Percentiles rank a stretch among this genome's conserved stretches.
Evolutionary conservation across 2,113 vertebrate species (phyloP).

Genomic region (Erythrolamprus reginae): DNA sequence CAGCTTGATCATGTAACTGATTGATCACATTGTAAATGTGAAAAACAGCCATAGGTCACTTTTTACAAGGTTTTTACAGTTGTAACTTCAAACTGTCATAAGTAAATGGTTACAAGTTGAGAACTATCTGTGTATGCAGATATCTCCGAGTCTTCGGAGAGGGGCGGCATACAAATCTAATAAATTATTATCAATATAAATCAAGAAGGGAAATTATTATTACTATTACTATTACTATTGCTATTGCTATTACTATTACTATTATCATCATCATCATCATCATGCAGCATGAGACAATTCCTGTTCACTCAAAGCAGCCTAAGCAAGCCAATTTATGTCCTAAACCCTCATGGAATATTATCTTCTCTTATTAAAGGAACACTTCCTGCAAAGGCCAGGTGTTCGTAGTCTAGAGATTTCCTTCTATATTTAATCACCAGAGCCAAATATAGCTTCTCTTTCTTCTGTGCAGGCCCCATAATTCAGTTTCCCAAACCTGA

Average conservation of each 20-base stretch:
- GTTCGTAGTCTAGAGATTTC: neutral
- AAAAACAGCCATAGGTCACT: neutral
- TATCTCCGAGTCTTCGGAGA: too few species aligned
- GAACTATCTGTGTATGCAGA: neutral
- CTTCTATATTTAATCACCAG: conserved; percentile 21
- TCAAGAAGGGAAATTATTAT: too few species aligned
- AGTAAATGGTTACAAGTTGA: neutral
- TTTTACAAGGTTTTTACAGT: neutral
- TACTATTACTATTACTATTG: too few species aligned
- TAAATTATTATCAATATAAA: too few species aligned
- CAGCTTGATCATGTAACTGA: neutral
- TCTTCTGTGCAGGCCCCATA: neutral
- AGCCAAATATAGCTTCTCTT: conserved; percentile 14
- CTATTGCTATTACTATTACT: too few species aligned
- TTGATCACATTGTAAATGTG: neutral
- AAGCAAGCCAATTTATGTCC: neutral
- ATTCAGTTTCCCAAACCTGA: neutral
- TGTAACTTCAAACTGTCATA: neutral
- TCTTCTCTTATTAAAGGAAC: conserved; percentile 18
- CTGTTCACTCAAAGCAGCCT: neutral
- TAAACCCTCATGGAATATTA: neutral
- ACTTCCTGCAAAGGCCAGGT: conserved; percentile 20
- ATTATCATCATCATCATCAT: too few species aligned
- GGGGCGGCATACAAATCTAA: too few species aligned
- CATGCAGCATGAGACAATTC: neutral